Evolutionary conservation across 2,113 vertebrate genomes (phyloP).

Genomic region (Pedetes capensis): DNA sequence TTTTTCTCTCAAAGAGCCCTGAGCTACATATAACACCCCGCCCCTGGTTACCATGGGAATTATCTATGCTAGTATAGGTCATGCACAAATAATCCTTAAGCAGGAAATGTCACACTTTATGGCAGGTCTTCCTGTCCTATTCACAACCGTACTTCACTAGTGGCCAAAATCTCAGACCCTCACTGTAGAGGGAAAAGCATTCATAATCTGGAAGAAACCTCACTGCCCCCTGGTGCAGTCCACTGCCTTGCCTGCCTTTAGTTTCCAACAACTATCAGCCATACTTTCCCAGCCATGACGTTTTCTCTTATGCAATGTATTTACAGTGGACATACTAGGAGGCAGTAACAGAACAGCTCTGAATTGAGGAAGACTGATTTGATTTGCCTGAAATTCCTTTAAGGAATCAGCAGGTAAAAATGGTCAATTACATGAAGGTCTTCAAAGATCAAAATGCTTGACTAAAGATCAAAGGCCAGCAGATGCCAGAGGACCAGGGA

Average conservation of each 20-base stretch:
- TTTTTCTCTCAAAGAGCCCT: background rate
- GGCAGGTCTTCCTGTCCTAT: background rate
- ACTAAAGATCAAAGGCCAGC: background rate
- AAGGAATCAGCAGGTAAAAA: background rate
- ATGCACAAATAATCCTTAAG: background rate
- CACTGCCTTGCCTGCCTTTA: background rate
- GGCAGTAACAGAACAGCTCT: background rate
- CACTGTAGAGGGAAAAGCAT: background rate
- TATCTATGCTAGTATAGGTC: background rate
- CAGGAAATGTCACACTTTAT: slow-evolving; percentile 42
- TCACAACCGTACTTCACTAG: background rate
- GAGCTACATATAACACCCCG: background rate
- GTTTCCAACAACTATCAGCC: too few species aligned
- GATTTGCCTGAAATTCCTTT: background rate
- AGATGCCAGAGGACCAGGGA: too few species aligned
- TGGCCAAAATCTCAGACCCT: background rate
- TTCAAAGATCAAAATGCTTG: rapidly evolving
- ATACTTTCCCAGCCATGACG: rapidly evolving
- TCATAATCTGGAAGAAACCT: background rate
- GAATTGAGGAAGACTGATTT: background rate
- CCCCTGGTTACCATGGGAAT: slow-evolving; percentile 42
- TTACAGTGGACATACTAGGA: rapidly evolving
- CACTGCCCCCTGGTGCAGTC: background rate
- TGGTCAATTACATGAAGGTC: background rate
- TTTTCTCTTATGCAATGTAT: background rate